phyloP scores from a whole-genome alignment of 1,140 invertebrate species.

The Halictus rubicundus region DNA sequence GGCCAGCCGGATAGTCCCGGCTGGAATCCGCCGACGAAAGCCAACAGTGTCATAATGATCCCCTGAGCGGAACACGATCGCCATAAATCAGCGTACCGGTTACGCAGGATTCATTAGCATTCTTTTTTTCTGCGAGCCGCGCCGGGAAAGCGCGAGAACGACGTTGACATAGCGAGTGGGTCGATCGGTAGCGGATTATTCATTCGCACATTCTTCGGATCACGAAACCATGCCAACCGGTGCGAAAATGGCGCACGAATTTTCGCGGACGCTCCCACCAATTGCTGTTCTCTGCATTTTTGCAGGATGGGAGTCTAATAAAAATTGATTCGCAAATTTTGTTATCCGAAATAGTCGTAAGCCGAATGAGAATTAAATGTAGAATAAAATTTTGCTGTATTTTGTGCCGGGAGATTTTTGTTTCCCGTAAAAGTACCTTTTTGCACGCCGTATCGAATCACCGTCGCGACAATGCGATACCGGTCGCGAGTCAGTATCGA shows the following conservation, averaged over 20 bases:
- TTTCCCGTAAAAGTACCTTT: too few relatives aligned
- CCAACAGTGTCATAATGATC: slow-evolving; percentile 63
- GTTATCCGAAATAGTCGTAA: too few relatives aligned
- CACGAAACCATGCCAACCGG: slow-evolving; percentile 37
- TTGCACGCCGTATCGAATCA: not conserved
- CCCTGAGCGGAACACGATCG: slow-evolving; percentile 58
- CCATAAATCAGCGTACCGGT: slow-evolving; percentile 60
- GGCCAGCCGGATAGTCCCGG: not conserved
- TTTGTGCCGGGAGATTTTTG: too few relatives aligned
- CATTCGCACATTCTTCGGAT: not conserved
- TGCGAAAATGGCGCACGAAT: slow-evolving; percentile 39
- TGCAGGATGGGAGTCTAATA: too few relatives aligned
- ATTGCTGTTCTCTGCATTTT: too few relatives aligned
- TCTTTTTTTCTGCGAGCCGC: slow-evolving; percentile 16
- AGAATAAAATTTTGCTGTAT: too few relatives aligned
- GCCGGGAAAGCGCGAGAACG: slow-evolving; percentile 51
- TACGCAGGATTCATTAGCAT: slow-evolving; percentile 61
- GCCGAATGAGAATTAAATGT: too few relatives aligned
- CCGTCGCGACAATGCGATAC: not conserved
- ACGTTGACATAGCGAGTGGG: slow-evolving; percentile 48
- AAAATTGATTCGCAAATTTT: too few relatives aligned
- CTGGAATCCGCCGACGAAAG: slow-evolving; percentile 58
- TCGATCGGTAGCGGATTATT: slow-evolving; percentile 53
- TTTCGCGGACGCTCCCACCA: slow-evolving; percentile 30
- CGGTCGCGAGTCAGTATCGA: not conserved